Percentiles rank a stretch among this genome's conserved stretches.
phyloP scores from a whole-genome alignment of 2,113 vertebrate species.

The Corythoichthys haematopterus region DNA sequence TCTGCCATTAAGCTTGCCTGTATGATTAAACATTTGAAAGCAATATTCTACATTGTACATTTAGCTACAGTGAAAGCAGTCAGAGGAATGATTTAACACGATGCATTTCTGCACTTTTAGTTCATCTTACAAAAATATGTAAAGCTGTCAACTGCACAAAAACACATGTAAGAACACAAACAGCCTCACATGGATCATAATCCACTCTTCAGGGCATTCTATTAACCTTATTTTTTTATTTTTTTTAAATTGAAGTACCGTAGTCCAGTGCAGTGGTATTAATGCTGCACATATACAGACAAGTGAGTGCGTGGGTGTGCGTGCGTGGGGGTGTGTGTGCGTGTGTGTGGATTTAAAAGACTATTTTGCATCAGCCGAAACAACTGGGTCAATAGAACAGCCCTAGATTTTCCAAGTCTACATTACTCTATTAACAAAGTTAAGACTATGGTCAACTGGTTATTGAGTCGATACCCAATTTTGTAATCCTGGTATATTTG shows the following conservation, averaged over 20 bases:
- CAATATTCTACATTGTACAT: not conserved
- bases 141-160: slow-evolving; percentile 13
- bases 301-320: not conserved
- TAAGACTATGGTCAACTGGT: slow-evolving; percentile 43
- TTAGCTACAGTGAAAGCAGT: slow-evolving; percentile 1
- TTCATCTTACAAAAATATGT: slow-evolving; percentile 19
- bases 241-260: slow-evolving; percentile 25
- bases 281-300: not conserved
- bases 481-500: slow-evolving; percentile 30
- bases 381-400: slow-evolving; percentile 62
- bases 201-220: slow-evolving; percentile 35
- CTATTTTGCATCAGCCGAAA: slow-evolving; percentile 54
- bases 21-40: not conserved
- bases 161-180: slow-evolving; percentile 12
- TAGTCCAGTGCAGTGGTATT: slow-evolving; percentile 20
- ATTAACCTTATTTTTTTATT: slow-evolving; percentile 25
- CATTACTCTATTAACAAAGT: slow-evolving; percentile 52
- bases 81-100: slow-evolving; percentile 4
- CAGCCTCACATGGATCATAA: slow-evolving; percentile 29
- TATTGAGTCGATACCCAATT: slow-evolving; percentile 59
- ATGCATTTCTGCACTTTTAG: slow-evolving; percentile 2
- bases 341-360: slow-evolving; percentile 28
- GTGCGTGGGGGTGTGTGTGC: not conserved
- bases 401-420: slow-evolving; percentile 48
- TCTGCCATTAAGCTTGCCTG: not conserved